A percentile compares a stretch with the other conserved stretches of the same genome.
These are phyloP conservation scores for Bombus sibiricus DNA, from an alignment of 1,140 invertebrate genomes.

Conservation along the genomic window DNA sequence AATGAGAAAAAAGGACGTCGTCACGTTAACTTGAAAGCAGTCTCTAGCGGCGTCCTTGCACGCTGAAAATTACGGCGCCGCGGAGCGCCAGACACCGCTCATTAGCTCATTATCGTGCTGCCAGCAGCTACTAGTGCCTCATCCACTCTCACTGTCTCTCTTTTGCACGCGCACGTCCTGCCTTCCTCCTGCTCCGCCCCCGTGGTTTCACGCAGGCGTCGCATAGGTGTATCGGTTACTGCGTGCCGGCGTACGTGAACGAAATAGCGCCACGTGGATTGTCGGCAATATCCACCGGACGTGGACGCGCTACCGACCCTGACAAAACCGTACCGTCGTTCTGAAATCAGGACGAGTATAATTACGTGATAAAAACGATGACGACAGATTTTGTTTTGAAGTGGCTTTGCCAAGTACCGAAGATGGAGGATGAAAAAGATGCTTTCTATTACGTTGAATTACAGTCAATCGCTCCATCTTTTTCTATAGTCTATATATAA, in stretches of 20 bases:
- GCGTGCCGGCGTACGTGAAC: constrained; percentile 44
- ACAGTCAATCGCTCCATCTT: too few relatives aligned
- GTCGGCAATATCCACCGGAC: constrained; percentile 16
- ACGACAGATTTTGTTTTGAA: not conserved
- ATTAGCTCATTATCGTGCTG: constrained; percentile 62
- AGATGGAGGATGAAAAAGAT: not conserved
- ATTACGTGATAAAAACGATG: too few relatives aligned
- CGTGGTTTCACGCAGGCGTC: constrained; percentile 51
- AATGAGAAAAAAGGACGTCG: not conserved
- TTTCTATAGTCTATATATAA: too few relatives aligned
- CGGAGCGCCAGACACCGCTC: constrained; percentile 56
- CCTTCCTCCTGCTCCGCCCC: constrained; percentile 31
- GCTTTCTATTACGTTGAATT: too few relatives aligned
- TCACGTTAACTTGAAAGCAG: not conserved
- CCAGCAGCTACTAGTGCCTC: constrained; percentile 36
- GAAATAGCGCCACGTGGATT: constrained; percentile 52
- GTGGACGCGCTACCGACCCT: constrained; percentile 19
- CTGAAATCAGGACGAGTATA: constrained; percentile 2
- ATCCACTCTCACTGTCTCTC: constrained; percentile 16
- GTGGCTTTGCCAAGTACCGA: not conserved
- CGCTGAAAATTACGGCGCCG: constrained; percentile 57
- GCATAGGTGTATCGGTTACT: constrained; percentile 45
- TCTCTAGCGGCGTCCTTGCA: constrained; percentile 53
- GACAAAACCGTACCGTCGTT: constrained; percentile 41
- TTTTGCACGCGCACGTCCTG: constrained; percentile 1